Evolutionary conservation across 2,113 vertebrate genomes (phyloP).

Genomic region (Meleagris gallopavo): DNA sequence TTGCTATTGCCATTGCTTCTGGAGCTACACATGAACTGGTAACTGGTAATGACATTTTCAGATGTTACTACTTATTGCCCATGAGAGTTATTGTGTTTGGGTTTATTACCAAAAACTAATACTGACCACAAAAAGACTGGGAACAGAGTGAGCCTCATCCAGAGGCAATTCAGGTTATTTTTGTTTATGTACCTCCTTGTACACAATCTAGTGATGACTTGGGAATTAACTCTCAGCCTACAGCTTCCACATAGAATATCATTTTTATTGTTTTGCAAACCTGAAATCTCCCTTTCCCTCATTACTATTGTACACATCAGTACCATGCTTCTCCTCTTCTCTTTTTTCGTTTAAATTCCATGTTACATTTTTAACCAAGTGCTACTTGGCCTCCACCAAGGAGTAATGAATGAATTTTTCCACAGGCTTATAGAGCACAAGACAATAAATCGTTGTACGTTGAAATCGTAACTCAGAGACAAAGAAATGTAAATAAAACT

Average conservation of each 20-base stretch:
- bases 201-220: fast-evolving
- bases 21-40: not conserved
- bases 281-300: not conserved
- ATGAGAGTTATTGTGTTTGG: not conserved
- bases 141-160: not conserved
- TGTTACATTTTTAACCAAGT: not conserved
- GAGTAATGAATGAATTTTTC: not conserved
- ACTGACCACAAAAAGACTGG: not conserved
- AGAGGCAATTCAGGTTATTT: not conserved
- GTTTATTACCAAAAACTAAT: not conserved
- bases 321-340: not conserved
- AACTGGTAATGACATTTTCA: not conserved
- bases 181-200: not conserved
- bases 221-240: conserved; percentile 24
- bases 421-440: not conserved
- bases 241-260: not conserved
- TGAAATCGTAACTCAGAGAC: not conserved
- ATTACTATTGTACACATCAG: not conserved
- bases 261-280: conserved; percentile 6
- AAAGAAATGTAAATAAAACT: not conserved
- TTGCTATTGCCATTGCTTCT: not conserved
- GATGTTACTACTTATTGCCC: not conserved
- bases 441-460: not conserved
- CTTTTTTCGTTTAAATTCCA: not conserved
- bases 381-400: not conserved